Conservation (phyloP, 2,888 invertebrate species). For the Dryococelus australis region DNA sequence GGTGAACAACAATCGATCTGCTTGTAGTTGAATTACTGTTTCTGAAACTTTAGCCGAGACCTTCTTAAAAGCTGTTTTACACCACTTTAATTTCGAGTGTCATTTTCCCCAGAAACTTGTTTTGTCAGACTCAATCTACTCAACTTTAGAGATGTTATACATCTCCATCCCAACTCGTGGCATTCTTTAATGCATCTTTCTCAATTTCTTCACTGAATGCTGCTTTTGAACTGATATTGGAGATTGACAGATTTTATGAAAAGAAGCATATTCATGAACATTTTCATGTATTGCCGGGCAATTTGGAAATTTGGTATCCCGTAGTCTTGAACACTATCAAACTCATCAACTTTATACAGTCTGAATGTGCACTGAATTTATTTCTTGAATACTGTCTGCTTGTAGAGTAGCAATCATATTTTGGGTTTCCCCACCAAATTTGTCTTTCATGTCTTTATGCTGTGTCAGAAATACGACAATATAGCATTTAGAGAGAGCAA, state of each 20-base stretch:
- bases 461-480: not conserved
- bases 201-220: not conserved
- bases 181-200: slow-evolving; percentile 18
- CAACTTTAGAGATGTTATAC: not conserved
- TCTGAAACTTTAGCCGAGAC: not conserved
- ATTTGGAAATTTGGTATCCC: not conserved
- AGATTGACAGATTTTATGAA: slow-evolving; percentile 18
- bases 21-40: slow-evolving; percentile 7
- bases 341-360: not conserved
- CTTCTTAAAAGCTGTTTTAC: slow-evolving; percentile 12
- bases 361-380: not conserved
- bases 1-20: not conserved
- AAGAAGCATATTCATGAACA: slow-evolving; percentile 7
- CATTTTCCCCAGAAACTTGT: not conserved
- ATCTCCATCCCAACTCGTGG: not conserved
- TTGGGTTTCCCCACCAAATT: not conserved
- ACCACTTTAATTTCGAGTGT: not conserved
- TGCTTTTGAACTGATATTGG: not conserved
- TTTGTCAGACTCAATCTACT: slow-evolving; percentile 12
- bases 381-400: not conserved
- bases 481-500: not conserved
- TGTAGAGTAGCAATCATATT: not conserved
- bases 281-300: slow-evolving; percentile 22
- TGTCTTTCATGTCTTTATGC: not conserved
- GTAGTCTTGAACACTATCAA: not conserved